phyloP scores from a whole-genome alignment of 2,888 invertebrate genomes.

The Cacoxenus indagator region DNA sequence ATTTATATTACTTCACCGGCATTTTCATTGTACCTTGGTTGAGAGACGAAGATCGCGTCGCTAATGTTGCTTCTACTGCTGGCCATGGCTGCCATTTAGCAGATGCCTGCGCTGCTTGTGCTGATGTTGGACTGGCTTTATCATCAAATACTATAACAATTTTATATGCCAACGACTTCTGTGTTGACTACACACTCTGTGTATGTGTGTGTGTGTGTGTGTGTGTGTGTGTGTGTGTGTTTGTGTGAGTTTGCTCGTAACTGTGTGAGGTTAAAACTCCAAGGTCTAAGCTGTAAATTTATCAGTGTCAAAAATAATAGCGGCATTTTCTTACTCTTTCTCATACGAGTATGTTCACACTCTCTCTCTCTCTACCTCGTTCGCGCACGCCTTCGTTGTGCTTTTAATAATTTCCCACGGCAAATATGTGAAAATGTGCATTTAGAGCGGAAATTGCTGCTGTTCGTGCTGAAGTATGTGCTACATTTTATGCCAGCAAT shows the following conservation, averaged over 20 bases:
- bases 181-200: not conserved
- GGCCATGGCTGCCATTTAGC: constrained; percentile 7
- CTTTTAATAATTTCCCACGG: constrained; percentile 61
- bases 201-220: constrained; percentile 9
- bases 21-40: not conserved
- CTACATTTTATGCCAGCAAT: constrained; percentile 24
- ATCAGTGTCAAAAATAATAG: constrained; percentile 64
- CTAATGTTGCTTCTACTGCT: not conserved
- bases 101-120: not conserved
- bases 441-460: constrained; percentile 60
- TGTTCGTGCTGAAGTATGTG: constrained; percentile 22
- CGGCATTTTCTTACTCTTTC: constrained; percentile 48
- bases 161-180: not conserved
- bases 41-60: not conserved
- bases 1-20: constrained; percentile 61
- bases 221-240: constrained; percentile 7
- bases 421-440: constrained; percentile 44
- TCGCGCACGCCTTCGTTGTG: not conserved
- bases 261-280: constrained; percentile 49
- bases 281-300: constrained; percentile 58
- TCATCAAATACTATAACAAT: not conserved
- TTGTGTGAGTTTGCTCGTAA: not conserved
- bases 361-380: not conserved
- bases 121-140: too few species aligned
- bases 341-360: not conserved